phyloP scores from a whole-genome alignment of 2,113 vertebrate genomes.

The Cryptomyrus ogoouensis region DNA sequence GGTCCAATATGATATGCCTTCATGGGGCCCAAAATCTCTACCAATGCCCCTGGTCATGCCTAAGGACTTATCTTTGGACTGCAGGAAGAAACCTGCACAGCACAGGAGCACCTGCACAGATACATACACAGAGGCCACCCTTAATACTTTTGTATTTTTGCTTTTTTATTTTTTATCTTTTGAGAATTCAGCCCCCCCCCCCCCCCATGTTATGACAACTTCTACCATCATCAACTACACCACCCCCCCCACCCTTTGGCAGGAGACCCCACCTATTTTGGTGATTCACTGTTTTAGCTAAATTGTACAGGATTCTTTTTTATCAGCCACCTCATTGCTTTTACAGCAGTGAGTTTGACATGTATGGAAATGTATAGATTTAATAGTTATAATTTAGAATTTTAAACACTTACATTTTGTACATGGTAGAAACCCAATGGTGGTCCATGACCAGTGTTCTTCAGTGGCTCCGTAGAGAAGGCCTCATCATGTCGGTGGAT shows the following conservation, averaged over 20 bases:
- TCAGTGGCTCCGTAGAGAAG: slow-evolving; percentile 95
- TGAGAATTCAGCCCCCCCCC: not conserved
- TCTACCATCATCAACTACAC: not conserved
- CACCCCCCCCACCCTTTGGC: not conserved
- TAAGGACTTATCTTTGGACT: not conserved
- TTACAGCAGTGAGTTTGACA: not conserved
- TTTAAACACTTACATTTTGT: slow-evolving; percentile 73
- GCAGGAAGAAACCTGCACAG: not conserved
- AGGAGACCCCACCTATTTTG: not conserved
- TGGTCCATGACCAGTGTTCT: slow-evolving; percentile 92
- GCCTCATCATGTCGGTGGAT: slow-evolving; percentile 96
- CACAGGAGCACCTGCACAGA: not conserved
- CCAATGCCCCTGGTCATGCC: not conserved
- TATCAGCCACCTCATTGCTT: not conserved
- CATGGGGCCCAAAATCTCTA: too few species aligned
- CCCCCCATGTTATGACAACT: not conserved
- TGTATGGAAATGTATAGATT: not conserved
- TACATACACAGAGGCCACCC: not conserved
- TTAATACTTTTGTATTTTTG: not conserved
- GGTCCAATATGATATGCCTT: too few species aligned
- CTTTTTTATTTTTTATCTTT: not conserved
- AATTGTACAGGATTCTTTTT: not conserved
- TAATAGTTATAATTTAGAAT: not conserved
- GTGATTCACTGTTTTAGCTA: not conserved
- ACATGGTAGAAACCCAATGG: slow-evolving; percentile 96